These are phyloP conservation scores for Coecobrya sp. DNA, from an alignment of 2,888 invertebrate genomes.

Conservation along the genomic window DNA sequence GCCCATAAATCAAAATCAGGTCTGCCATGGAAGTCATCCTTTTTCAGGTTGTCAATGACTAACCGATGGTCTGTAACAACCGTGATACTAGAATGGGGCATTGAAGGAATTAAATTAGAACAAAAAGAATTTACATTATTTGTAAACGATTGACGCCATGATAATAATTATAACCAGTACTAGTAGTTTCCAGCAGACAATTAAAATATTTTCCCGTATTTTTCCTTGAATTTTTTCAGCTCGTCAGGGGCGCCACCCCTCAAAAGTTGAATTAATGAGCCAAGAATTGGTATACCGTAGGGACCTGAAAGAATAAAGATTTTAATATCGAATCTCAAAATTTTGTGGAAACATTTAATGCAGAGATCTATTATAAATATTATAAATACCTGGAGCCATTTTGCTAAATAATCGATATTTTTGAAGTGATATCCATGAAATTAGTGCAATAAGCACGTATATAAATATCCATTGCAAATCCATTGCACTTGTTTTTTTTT, in stretches of 20 bases:
- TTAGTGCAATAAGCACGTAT: neutral
- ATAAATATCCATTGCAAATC: neutral
- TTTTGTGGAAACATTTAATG: neutral
- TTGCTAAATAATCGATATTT: constrained; percentile 47
- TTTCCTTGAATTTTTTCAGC: constrained; percentile 80
- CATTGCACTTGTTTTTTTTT: no score
- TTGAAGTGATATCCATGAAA: constrained; percentile 33
- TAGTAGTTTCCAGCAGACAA: constrained; percentile 81
- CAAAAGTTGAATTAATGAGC: constrained; percentile 72
- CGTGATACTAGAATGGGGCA: constrained; percentile 72
- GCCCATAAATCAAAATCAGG: constrained; percentile 83
- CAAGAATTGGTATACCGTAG: constrained; percentile 83
- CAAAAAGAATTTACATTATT: constrained; percentile 15
- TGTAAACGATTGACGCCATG: no score
- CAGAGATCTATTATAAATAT: neutral
- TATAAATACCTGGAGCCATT: constrained; percentile 81
- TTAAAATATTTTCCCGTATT: constrained; percentile 84
- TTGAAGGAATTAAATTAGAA: neutral
- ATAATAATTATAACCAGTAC: no score
- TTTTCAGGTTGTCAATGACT: constrained; percentile 81
- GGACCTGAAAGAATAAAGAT: constrained; percentile 80
- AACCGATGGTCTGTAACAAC: constrained; percentile 82
- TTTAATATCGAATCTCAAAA: no score
- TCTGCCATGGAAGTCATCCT: constrained; percentile 83
- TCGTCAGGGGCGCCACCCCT: constrained; percentile 72